phyloP scores from a whole-genome alignment of 2,113 vertebrate genomes.

The Mugil cephalus region DNA sequence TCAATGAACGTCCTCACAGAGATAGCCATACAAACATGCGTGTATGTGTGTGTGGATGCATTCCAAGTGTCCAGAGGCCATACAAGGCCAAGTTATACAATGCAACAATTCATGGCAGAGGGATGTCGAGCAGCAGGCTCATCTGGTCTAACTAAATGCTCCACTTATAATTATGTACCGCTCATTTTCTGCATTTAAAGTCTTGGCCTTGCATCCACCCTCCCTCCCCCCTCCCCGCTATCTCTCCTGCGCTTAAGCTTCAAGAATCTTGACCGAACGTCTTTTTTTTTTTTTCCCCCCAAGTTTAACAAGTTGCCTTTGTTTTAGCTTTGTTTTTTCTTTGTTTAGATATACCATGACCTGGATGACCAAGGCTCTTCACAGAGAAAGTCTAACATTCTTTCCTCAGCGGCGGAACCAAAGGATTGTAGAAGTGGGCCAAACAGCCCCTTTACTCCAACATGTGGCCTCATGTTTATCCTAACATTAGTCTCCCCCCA shows the following conservation, averaged over 20 bases:
- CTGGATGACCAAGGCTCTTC: too few relatives aligned
- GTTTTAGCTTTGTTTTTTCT: too few relatives aligned
- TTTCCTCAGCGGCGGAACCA: slow-evolving; percentile 25
- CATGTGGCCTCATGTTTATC: slow-evolving; percentile 62
- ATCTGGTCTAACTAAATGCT: slow-evolving; percentile 35
- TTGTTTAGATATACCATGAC: too few relatives aligned
- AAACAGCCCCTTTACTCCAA: slow-evolving; percentile 20
- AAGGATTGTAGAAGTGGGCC: slow-evolving; percentile 1
- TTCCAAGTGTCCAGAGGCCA: slow-evolving; percentile 46
- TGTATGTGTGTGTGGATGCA: slow-evolving; percentile 5
- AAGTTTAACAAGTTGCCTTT: not conserved
- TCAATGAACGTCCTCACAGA: too few relatives aligned
- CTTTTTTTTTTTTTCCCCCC: slow-evolving; percentile 13
- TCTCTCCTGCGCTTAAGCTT: slow-evolving; percentile 14
- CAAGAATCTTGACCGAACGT: not conserved
- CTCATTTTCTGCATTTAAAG: slow-evolving; percentile 24
- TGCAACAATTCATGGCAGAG: slow-evolving; percentile 54
- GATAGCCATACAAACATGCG: too few relatives aligned
- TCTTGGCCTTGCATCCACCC: not conserved
- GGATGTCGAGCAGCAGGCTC: slow-evolving; percentile 40
- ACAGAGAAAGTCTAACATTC: slow-evolving; percentile 16
- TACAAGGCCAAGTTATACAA: slow-evolving; percentile 59
- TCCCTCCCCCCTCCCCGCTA: not conserved
- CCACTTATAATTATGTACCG: slow-evolving; percentile 35
- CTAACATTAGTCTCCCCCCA: slow-evolving; percentile 11